phyloP scores from a whole-genome alignment of 2,113 vertebrate genomes.

The Dipodomys stephensi region DNA sequence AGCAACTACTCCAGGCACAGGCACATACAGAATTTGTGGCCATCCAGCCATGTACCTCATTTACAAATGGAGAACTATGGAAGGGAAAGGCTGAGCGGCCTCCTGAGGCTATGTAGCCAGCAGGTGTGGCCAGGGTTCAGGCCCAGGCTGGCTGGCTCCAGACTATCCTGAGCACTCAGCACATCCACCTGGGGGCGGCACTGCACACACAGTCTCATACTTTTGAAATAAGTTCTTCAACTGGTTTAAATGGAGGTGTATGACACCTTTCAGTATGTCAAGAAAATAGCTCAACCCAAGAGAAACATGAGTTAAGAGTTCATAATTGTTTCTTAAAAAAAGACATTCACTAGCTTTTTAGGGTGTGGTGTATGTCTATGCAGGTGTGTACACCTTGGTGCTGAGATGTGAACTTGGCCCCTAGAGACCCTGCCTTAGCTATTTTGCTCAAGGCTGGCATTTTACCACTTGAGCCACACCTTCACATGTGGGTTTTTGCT shows the following conservation, averaged over 20 bases:
- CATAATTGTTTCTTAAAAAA: not conserved
- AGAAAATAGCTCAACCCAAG: not conserved
- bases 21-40: not conserved
- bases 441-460: not conserved
- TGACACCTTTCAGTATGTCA: not conserved
- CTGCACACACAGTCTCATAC: too few species aligned
- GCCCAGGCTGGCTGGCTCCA: not conserved
- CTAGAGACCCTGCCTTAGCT: not conserved
- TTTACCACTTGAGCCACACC: too few species aligned
- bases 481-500: too few species aligned
- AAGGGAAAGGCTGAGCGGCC: not conserved
- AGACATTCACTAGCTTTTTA: not conserved
- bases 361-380: fast-evolving
- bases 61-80: not conserved
- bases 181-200: too few species aligned
- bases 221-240: not conserved
- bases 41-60: not conserved
- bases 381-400: too few species aligned
- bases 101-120: not conserved
- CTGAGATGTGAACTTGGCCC: too few species aligned
- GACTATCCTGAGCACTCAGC: not conserved
- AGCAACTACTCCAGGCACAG: not conserved
- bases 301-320: not conserved
- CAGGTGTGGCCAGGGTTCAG: not conserved
- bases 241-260: not conserved